A percentile compares a stretch with the other conserved stretches of the same genome.
phyloP scores from a whole-genome alignment of 2,888 invertebrate genomes.

The Rhaphigaster nebulosa region DNA sequence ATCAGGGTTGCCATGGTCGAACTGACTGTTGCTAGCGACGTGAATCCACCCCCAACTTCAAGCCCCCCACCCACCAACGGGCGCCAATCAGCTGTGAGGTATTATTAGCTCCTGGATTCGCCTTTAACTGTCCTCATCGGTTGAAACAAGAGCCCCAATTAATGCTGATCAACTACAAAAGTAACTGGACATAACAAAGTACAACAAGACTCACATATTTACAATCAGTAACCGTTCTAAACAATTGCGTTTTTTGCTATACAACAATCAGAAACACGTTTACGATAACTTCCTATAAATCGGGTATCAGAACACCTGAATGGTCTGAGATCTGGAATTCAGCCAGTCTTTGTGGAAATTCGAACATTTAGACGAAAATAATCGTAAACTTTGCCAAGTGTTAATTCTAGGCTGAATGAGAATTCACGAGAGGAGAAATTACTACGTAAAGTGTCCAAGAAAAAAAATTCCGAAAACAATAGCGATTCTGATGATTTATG shows the following conservation, averaged over 20 bases:
- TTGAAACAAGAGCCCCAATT: conserved; percentile 10
- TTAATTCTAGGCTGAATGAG: not conserved
- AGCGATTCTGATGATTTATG: no score
- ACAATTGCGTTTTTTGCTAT: not conserved
- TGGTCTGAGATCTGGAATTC: not conserved
- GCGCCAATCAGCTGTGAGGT: conserved; percentile 34
- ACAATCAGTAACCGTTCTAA: not conserved
- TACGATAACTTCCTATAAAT: not conserved
- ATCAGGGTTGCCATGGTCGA: conserved; percentile 43
- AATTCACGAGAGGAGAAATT: not conserved
- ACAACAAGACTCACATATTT: not conserved
- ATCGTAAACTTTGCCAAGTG: not conserved
- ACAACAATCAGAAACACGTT: not conserved
- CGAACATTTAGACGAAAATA: conserved; percentile 35
- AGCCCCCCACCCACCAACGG: not conserved
- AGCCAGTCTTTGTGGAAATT: conserved; percentile 13
- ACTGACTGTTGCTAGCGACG: not conserved
- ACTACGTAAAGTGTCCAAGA: not conserved
- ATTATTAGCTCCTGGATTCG: not conserved
- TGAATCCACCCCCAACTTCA: not conserved
- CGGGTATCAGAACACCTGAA: not conserved
- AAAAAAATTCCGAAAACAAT: not conserved
- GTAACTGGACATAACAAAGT: not conserved
- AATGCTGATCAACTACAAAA: not conserved
- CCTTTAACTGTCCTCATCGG: not conserved